Evolutionary conservation across 2,888 invertebrate species (phyloP), one percentile per base, ranked within the genome.

Genomic region (Lasioglossum vierecki): DNA sequence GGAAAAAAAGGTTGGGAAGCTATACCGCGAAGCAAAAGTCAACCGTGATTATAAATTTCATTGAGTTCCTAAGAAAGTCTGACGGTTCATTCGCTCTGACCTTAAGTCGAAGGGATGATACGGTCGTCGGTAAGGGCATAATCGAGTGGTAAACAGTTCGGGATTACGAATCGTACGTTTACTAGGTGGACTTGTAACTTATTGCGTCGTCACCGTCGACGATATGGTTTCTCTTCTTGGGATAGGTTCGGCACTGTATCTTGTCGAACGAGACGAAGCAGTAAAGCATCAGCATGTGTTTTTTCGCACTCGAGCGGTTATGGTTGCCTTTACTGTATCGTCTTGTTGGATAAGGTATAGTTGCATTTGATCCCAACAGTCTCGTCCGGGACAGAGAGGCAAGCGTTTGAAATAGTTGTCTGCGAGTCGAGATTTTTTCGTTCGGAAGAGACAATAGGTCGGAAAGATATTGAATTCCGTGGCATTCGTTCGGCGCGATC

Each of bases 351-450:
- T 1, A 46, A 46, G 46, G 46, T 46, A 46, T 46, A n/a, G 70
- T 70, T 70, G 70, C 70, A n/a, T 70, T 70, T 70, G 39, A n/a
- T 70, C 41, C 39, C n/a, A 22, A 41, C 70, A 41, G 70, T 41
- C 11, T 70, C n/a, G 39, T 70, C 41, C 39, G 70, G 39, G 39
- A 39, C 66, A 9, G 35, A 22, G 35, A 9, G 35, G 30, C 30
- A 30, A 35, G 66, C 66, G 35, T 66, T 66, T 22, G 66, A 35
- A 3, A 30, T 5, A 18, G 8, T 63, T 63, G 18, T 18, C 63
- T 8, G 35, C 35, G 70, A n/a, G 35, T 35, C 66, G 66, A 18
- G 30, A 35, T 1, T 18, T 39, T 41, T 44, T 39, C 13, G 0
- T 26, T 63, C 11, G 39, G n/a, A 41, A 41, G 39, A n/a, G 41